These are phyloP conservation scores for Cristatella mucedo DNA, from an alignment of 2,888 invertebrate genomes.

Conservation along the genomic window DNA sequence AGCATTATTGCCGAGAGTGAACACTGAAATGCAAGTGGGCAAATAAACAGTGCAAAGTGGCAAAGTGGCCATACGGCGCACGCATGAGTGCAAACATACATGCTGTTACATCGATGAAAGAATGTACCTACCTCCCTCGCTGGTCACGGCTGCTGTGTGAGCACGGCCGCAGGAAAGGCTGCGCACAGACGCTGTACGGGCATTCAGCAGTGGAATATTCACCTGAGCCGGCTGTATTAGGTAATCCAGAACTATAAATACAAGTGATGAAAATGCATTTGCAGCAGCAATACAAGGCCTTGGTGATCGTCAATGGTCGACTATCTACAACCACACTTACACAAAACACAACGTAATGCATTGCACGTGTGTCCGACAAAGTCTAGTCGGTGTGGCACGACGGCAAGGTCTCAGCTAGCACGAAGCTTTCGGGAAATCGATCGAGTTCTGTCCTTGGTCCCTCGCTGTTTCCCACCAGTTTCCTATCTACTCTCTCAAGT, in stretches of 20 bases:
- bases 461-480: too few relatives aligned
- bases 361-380: too few relatives aligned
- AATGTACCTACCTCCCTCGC: conserved; percentile 45
- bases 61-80: not conserved
- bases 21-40: conserved; percentile 43
- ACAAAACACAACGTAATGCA: too few relatives aligned
- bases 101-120: not conserved
- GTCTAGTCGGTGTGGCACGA: too few relatives aligned
- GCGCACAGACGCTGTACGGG: conserved; percentile 20
- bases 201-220: conserved; percentile 24
- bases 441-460: too few relatives aligned
- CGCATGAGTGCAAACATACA: not conserved
- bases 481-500: too few relatives aligned
- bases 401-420: too few relatives aligned
- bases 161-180: conserved; percentile 66
- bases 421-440: too few relatives aligned
- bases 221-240: conserved; percentile 34
- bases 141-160: conserved; percentile 62
- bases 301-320: too few relatives aligned
- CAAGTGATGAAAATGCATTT: conserved; percentile 8
- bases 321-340: too few relatives aligned
- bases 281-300: too few relatives aligned
- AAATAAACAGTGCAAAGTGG: not conserved
- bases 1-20: conserved; percentile 72
- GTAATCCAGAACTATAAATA: conserved; percentile 27